These are phyloP conservation scores for Scotopteryx bipunctaria DNA, from an alignment of 2,888 invertebrate genomes.

Conservation along the genomic window DNA sequence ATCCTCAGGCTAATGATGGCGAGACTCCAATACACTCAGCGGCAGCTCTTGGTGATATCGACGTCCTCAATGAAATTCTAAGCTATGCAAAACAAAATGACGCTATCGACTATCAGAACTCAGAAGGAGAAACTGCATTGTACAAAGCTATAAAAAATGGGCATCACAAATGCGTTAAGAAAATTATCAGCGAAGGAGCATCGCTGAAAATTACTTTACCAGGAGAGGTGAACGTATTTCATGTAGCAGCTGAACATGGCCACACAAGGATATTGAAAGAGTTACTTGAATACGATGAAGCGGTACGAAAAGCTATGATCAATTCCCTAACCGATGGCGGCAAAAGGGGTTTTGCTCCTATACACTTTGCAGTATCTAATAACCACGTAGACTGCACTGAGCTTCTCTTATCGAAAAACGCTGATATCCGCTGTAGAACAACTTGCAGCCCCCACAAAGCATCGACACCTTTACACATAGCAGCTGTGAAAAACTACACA, in stretches of 20 bases:
- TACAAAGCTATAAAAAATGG: constrained; percentile 72
- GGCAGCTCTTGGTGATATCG: constrained; percentile 73
- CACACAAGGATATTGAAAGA: constrained; percentile 78
- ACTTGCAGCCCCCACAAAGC: constrained; percentile 66
- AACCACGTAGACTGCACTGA: constrained; percentile 75
- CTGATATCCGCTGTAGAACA: constrained; percentile 71
- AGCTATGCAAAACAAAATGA: constrained; percentile 74
- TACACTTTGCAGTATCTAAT: constrained; percentile 82
- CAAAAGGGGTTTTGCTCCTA: constrained; percentile 73
- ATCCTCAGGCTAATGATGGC: constrained; percentile 70
- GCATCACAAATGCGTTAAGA: constrained; percentile 67
- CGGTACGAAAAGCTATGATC: constrained; percentile 55
- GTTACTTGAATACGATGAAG: constrained; percentile 73
- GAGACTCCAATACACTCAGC: constrained; percentile 82
- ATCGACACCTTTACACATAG: constrained; percentile 76
- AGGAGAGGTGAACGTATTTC: constrained; percentile 82
- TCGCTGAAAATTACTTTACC: constrained; percentile 67
- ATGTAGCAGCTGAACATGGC: constrained; percentile 83
- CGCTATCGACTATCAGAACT: constrained; percentile 73
- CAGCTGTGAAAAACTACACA: constrained; percentile 66
- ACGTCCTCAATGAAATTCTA: constrained; percentile 78
- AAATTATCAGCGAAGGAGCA: constrained; percentile 74
- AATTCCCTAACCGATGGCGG: constrained; percentile 63
- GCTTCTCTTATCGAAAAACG: constrained; percentile 68
- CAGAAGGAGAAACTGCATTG: constrained; percentile 76